phyloP scores from a whole-genome alignment of 1,140 invertebrate species.

The Bemisia tabaci region DNA sequence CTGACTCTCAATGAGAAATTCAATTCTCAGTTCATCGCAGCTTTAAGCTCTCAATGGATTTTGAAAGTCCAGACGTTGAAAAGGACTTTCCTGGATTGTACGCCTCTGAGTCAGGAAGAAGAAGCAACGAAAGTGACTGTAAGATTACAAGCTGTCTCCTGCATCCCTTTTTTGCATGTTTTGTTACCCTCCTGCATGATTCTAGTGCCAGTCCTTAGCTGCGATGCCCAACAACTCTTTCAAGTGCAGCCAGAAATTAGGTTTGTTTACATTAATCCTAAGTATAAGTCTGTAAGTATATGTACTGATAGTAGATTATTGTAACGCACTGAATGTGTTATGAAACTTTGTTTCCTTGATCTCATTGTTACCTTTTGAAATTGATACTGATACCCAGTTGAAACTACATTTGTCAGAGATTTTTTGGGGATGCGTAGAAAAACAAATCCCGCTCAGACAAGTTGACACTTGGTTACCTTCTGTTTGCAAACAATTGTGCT shows the following conservation, averaged over 20 bases:
- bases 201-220: background rate
- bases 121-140: constrained; percentile 75
- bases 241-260: background rate
- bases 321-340: too few relatives aligned
- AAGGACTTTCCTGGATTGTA: constrained; percentile 83
- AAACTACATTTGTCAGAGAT: too few relatives aligned
- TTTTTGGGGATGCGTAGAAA: too few relatives aligned
- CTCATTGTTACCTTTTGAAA: too few relatives aligned
- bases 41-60: constrained; percentile 76
- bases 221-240: background rate
- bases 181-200: background rate
- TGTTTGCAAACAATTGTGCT: too few relatives aligned
- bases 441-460: too few relatives aligned
- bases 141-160: constrained; percentile 32
- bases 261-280: too few relatives aligned
- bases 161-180: background rate
- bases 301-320: constrained; percentile 5
- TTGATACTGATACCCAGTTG: too few relatives aligned
- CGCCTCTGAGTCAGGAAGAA: constrained; percentile 57
- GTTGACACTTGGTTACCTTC: too few relatives aligned
- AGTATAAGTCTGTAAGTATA: constrained; percentile 8
- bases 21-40: too few relatives aligned
- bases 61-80: constrained; percentile 78
- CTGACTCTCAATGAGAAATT: too few relatives aligned
- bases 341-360: too few relatives aligned